phyloP scores from a whole-genome alignment of 2,797 vertebrate genomes.

The Galago senegalensis region DNA sequence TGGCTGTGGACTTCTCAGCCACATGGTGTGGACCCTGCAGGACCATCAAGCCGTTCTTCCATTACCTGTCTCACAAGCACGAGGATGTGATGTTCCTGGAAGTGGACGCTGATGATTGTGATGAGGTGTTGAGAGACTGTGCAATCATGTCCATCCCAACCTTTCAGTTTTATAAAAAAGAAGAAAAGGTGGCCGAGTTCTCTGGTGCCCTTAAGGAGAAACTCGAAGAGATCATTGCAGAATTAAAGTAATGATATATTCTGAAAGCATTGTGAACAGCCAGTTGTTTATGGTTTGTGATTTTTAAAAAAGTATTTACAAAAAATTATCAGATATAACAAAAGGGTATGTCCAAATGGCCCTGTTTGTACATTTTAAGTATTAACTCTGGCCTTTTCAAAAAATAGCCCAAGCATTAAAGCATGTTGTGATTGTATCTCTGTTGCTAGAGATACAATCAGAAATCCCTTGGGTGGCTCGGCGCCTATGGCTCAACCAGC shows the following conservation, averaged over 20 bases:
- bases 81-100: slow-evolving; percentile 78
- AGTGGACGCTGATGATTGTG: slow-evolving; percentile 55
- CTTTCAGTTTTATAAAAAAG: slow-evolving; percentile 82
- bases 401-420: not conserved
- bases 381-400: not conserved
- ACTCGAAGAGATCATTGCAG: slow-evolving; percentile 60
- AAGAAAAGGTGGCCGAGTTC: slow-evolving; percentile 80
- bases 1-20: slow-evolving; percentile 75
- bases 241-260: slow-evolving; percentile 80
- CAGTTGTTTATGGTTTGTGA: not conserved
- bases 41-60: slow-evolving; percentile 62
- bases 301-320: not conserved
- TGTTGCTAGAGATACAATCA: not conserved
- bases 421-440: not conserved
- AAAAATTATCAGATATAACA: not conserved
- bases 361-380: not conserved
- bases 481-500: no score
- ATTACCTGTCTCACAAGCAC: slow-evolving; percentile 39
- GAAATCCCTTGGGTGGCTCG: not conserved
- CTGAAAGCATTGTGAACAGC: not conserved
- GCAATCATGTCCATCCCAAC: slow-evolving; percentile 67
- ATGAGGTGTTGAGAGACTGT: slow-evolving; percentile 52
- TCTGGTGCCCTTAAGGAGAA: slow-evolving; percentile 65
- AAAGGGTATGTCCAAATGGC: not conserved
- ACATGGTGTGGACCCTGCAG: slow-evolving; percentile 76